Evolutionary conservation across 1,140 invertebrate genomes (phyloP).

Genomic region (Caenorhabditis remanei): DNA sequence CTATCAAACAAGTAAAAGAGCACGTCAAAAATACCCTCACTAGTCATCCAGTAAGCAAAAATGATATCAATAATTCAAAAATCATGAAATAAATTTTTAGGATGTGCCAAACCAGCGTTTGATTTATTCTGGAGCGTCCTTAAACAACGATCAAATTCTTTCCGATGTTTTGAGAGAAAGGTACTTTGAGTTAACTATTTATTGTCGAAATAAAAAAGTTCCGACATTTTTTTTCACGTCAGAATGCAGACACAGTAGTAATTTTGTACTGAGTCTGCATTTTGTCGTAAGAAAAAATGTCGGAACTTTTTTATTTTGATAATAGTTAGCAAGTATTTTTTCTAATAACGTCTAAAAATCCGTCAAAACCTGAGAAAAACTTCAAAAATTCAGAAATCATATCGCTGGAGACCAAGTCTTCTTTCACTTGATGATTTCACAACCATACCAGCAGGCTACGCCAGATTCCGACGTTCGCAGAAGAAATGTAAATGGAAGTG

Average conservation of each 20-base stretch:
- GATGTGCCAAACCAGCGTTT: conserved; percentile 2
- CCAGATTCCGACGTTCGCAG: not conserved
- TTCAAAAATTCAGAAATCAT: not conserved
- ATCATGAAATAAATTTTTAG: not conserved
- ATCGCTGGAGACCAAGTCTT: not conserved
- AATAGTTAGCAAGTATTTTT: not conserved
- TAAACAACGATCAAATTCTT: conserved; percentile 34
- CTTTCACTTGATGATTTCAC: conserved; percentile 36
- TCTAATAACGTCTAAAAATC: not conserved
- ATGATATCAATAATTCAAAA: not conserved
- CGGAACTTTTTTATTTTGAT: too few relatives aligned
- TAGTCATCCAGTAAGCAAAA: conserved; percentile 59
- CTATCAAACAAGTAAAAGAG: conserved; percentile 64
- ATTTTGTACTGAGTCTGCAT: too few relatives aligned
- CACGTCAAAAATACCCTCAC: conserved; percentile 54
- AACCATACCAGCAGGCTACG: conserved; percentile 3
- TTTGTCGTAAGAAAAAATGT: too few relatives aligned
- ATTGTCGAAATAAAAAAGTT: too few relatives aligned
- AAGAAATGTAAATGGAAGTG: conserved; percentile 25
- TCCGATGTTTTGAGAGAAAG: conserved; percentile 29
- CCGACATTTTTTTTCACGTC: too few relatives aligned
- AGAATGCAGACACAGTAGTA: too few relatives aligned
- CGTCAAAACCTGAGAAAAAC: not conserved
- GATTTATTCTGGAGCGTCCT: conserved; percentile 25
- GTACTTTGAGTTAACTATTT: not conserved